A percentile compares a stretch with the other conserved stretches of the same genome.
Evolutionary conservation across 2,888 invertebrate genomes (phyloP).

Genomic region (Scaptomyza cyrtandrae): DNA sequence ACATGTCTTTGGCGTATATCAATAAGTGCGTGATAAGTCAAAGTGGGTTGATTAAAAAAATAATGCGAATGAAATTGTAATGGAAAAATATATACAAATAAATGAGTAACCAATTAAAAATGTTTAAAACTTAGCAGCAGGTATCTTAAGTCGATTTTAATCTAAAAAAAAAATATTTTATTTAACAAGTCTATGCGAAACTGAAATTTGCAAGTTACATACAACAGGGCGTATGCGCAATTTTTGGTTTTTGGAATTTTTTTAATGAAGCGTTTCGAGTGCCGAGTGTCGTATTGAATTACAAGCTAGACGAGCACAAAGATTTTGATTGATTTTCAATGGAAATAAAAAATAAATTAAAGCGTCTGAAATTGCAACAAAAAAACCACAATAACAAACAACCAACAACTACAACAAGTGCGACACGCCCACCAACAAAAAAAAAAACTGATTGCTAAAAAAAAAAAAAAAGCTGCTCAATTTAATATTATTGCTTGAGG

Average conservation of each 20-base stretch:
- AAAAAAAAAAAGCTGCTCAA: slow-evolving; percentile 30
- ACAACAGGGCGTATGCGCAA: slow-evolving; percentile 56
- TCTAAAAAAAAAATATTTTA: not conserved
- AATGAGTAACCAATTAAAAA: not conserved
- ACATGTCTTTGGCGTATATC: slow-evolving; percentile 14
- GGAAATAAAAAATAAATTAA: slow-evolving; percentile 30
- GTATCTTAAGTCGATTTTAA: not conserved
- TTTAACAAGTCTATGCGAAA: slow-evolving; percentile 3
- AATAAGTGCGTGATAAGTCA: slow-evolving; percentile 47
- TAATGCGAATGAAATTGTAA: no score
- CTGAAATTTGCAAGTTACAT: slow-evolving; percentile 14
- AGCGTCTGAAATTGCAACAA: slow-evolving; percentile 22
- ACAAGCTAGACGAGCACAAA: slow-evolving; percentile 24
- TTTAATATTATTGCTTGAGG: slow-evolving; percentile 35
- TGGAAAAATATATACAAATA: not conserved
- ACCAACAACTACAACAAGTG: slow-evolving; percentile 14
- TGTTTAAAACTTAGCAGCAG: not conserved
- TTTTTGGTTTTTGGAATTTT: slow-evolving; percentile 28
- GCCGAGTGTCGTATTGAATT: slow-evolving; percentile 10
- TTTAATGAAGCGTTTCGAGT: slow-evolving; percentile 55
- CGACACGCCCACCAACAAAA: slow-evolving; percentile 46
- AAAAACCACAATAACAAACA: slow-evolving; percentile 20
- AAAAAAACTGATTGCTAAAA: slow-evolving; percentile 50
- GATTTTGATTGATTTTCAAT: slow-evolving; percentile 53
- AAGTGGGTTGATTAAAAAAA: slow-evolving; percentile 21